phyloP scores from a whole-genome alignment of 2,888 invertebrate species.

The Anarsia innoxiella region DNA sequence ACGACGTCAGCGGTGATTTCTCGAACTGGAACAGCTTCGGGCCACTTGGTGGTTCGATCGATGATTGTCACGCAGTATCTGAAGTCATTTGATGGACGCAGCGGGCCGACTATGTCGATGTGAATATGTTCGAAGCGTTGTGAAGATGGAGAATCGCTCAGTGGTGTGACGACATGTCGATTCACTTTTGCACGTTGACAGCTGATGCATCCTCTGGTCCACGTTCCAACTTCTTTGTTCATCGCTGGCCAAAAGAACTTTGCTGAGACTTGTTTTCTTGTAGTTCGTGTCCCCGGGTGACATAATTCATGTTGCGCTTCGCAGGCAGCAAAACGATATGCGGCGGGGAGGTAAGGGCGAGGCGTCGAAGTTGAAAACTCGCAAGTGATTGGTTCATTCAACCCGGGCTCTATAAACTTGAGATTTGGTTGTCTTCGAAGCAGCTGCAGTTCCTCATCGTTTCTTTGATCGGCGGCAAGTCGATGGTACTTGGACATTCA shows the following conservation, averaged over 20 bases:
- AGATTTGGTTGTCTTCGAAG: conserved; percentile 8
- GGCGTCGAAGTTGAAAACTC: conserved; percentile 15
- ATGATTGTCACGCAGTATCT: conserved; percentile 2
- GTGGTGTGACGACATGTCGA: conserved; percentile 8
- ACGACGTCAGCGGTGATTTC: conserved; percentile 9
- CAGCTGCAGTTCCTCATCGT: conserved; percentile 15
- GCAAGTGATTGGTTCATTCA: conserved; percentile 11
- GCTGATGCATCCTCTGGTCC: conserved; percentile 6
- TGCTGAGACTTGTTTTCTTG: conserved; percentile 23
- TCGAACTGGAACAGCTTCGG: conserved; percentile 13
- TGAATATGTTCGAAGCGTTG: conserved; percentile 12
- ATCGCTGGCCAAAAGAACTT: conserved; percentile 25
- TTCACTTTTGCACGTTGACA: conserved; percentile 11
- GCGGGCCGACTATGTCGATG: conserved; percentile 11
- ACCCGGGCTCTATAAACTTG: conserved; percentile 14
- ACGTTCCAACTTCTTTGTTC: conserved; percentile 7
- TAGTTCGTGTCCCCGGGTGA: conserved; percentile 17
- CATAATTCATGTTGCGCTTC: conserved; percentile 15
- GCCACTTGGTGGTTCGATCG: conserved; percentile 7
- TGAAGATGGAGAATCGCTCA: conserved; percentile 3
- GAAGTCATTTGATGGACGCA: conserved; percentile 3
- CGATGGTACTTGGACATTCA: conserved; percentile 8
- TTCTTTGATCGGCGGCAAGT: conserved; percentile 14
- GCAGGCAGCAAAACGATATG: conserved; percentile 12
- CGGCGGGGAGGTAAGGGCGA: conserved; percentile 15